phyloP scores from a whole-genome alignment of 2,113 vertebrate species.

The Pituophis catenifer region DNA sequence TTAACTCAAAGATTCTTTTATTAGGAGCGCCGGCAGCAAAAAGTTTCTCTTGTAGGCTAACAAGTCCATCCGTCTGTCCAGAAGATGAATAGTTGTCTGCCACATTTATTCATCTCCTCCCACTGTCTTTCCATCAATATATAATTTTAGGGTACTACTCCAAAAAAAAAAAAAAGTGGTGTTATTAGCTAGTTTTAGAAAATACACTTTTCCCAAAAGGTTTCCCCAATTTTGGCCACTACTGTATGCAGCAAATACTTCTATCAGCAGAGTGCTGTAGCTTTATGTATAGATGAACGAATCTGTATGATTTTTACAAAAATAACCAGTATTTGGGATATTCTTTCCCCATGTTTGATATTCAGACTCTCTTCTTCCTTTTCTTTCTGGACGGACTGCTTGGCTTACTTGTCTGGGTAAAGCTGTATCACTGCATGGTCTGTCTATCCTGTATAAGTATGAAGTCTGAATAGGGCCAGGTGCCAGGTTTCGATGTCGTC shows the following conservation, averaged over 20 bases:
- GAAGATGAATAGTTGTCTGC: no score
- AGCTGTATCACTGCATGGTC: not conserved
- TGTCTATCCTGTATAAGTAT: not conserved
- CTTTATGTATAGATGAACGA: not conserved
- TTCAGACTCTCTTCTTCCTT: not conserved
- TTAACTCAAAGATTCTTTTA: no score
- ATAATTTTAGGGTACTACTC: no score
- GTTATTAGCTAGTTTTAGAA: no score
- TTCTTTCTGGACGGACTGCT: not conserved
- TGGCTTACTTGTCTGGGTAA: not conserved
- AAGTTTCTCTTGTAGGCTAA: no score
- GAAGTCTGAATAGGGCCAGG: not conserved
- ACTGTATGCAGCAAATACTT: not conserved
- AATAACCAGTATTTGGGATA: not conserved
- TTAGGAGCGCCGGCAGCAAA: no score
- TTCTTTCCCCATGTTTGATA: not conserved
- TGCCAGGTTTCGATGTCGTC: no score
- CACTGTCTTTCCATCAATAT: no score
- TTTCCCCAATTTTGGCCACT: no score
- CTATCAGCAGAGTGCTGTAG: not conserved
- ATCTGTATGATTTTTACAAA: not conserved
- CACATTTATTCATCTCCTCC: no score
- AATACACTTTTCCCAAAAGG: no score
- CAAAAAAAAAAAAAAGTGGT: no score
- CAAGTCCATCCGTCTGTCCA: accelerated